A percentile compares a stretch with the other conserved stretches of the same genome.
Evolutionary conservation across 2,113 vertebrate species (phyloP).

Genomic region (Oreocharis arfaki): DNA sequence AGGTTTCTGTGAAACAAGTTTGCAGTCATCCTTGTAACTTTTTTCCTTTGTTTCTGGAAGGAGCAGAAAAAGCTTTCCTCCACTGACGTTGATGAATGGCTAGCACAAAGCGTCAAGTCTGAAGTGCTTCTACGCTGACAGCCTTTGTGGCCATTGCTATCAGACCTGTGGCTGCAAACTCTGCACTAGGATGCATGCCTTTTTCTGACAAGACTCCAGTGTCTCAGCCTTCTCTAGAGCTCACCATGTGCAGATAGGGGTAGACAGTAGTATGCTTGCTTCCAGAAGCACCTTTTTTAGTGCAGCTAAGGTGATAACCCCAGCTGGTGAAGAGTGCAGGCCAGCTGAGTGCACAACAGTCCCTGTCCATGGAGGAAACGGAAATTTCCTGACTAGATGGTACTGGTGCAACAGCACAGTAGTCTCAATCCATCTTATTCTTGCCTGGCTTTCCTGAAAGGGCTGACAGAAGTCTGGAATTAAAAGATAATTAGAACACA

Average conservation of each 20-base stretch:
- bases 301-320: not conserved
- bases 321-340: fast-evolving
- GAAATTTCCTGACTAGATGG: not conserved
- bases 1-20: not conserved
- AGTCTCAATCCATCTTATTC: not conserved
- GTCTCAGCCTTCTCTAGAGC: not conserved
- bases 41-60: not conserved
- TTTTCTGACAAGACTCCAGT: fast-evolving
- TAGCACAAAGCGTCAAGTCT: not conserved
- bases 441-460: not conserved
- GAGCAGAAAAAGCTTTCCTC: not conserved
- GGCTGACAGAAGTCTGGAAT: not conserved
- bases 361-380: not conserved
- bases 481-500: not conserved
- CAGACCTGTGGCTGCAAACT: not conserved
- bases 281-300: not conserved
- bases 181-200: fast-evolving
- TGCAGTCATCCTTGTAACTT: not conserved
- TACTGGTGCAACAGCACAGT: not conserved
- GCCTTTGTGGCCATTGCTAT: not conserved
- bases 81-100: not conserved
- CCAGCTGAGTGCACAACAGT: not conserved
- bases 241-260: fast-evolving
- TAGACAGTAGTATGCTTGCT: fast-evolving
- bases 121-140: not conserved